Evolutionary conservation across 2,888 invertebrate species (phyloP), one percentile per base, ranked within the genome.

Genomic region (Bimastos eiseni): DNA sequence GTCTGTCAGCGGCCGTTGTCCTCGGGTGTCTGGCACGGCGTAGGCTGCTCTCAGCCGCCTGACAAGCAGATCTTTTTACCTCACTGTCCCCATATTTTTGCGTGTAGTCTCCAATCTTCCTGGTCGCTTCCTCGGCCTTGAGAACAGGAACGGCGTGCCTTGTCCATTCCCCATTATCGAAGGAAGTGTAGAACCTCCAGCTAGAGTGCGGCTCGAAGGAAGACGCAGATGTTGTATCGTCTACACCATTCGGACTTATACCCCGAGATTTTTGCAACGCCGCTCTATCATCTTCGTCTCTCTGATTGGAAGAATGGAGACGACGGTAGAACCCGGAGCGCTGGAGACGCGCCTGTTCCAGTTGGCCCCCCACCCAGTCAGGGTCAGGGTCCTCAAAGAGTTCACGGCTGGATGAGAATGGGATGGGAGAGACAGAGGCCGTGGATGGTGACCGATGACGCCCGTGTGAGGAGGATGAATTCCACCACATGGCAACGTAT

Each of bases 131-230:
- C 34, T 91, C 91, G 21, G 88, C 36, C 49, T 91, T 91, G 44
- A 89, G 88, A 34, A 91, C 91, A 4, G 91, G 91, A 30, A 91
- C 91, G 38, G 83, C 83, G 88, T 91, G 91, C 44, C 91, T 70
- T 41, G 41, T 90, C 91, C 91, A 91, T 89, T 91, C 91, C n/a
- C 91, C 91, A 36, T 91, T 91, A 86, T 91, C 91, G 49, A 89
- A 91, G 8, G 91, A 91, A 19, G 91, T 91, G 90, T 91, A 91
- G 90, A 91, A 91, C 84, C 90, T 89, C 91, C 91, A 91, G 70
- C 91, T 91, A 55, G 90, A 44, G 90, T 91, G 91, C 15, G 91
- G 91, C 41, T 90, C 90, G 13, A 90, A 89, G 34, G 37, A 83
- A 1, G 86, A n/a, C 49, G 1, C 34, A 17, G 90, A 55, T 44